phyloP scores from a whole-genome alignment of 2,797 vertebrate genomes.

The Ispidina picta region DNA sequence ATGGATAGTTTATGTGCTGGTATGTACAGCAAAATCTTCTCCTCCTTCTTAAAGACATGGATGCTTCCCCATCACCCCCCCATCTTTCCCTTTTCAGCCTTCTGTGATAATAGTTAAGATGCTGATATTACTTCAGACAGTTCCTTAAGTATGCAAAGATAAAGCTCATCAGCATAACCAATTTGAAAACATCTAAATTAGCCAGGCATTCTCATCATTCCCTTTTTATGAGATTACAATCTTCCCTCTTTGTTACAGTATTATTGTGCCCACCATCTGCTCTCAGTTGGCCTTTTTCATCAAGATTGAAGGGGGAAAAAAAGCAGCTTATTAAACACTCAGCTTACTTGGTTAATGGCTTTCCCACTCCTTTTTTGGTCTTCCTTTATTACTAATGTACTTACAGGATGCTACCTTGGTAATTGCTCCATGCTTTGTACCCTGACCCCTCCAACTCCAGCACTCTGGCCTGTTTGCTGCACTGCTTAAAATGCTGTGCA shows the following conservation, averaged over 20 bases:
- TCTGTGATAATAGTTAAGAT: neutral
- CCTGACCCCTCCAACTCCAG: neutral
- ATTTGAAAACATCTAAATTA: constrained; percentile 56
- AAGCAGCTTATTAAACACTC: constrained; percentile 50
- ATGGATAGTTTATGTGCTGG: neutral
- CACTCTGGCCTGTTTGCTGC: neutral
- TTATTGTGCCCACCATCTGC: constrained; percentile 57
- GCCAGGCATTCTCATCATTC: constrained; percentile 1
- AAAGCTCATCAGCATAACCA: constrained; percentile 59
- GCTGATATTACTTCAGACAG: neutral
- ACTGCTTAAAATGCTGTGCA: neutral
- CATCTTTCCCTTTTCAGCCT: neutral
- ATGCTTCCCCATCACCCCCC: fast-evolving
- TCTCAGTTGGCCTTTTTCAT: constrained; percentile 54
- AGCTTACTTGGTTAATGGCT: constrained; percentile 27
- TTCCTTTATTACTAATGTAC: constrained; percentile 8
- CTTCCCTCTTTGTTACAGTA: constrained; percentile 45
- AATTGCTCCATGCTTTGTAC: neutral
- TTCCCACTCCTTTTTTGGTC: neutral
- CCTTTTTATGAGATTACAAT: constrained; percentile 42
- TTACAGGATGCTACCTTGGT: constrained; percentile 9
- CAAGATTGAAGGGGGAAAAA: constrained; percentile 4
- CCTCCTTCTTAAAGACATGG: neutral
- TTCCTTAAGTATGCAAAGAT: constrained; percentile 14
- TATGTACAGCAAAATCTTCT: neutral